Conservation (phyloP, 2,113 vertebrate genomes). For the Marcusenius ussheri region DNA sequence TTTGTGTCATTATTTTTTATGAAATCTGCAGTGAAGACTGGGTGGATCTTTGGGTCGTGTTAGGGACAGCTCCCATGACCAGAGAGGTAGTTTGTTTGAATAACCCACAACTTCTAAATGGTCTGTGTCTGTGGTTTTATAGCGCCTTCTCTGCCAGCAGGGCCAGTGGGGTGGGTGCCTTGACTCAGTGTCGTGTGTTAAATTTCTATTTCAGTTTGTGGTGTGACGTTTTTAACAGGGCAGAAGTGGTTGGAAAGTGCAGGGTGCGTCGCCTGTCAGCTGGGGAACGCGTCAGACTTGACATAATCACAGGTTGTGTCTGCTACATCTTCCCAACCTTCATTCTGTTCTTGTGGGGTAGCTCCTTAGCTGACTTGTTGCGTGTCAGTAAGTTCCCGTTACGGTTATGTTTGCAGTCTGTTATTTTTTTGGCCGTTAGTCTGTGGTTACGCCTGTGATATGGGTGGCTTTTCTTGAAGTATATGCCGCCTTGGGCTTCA, state of each 20-base stretch:
- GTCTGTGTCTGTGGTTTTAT: background rate
- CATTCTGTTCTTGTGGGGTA: background rate
- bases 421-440: background rate
- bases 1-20: background rate
- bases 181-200: background rate
- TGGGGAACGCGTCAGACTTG: too few relatives aligned
- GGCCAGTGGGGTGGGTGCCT: background rate
- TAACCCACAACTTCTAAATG: background rate
- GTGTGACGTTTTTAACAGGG: background rate
- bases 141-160: background rate
- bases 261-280: background rate
- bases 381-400: background rate
- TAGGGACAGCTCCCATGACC: background rate
- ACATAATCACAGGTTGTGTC: background rate
- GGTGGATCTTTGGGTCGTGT: background rate
- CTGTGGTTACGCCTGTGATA: background rate
- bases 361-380: background rate
- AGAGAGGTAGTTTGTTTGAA: background rate
- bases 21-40: background rate
- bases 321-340: background rate
- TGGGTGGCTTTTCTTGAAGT: background rate
- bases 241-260: background rate
- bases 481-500: background rate
- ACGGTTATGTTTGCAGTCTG: background rate
- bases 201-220: background rate